Conservation (phyloP, 2,113 vertebrate genomes). For the Merops nubicus region DNA sequence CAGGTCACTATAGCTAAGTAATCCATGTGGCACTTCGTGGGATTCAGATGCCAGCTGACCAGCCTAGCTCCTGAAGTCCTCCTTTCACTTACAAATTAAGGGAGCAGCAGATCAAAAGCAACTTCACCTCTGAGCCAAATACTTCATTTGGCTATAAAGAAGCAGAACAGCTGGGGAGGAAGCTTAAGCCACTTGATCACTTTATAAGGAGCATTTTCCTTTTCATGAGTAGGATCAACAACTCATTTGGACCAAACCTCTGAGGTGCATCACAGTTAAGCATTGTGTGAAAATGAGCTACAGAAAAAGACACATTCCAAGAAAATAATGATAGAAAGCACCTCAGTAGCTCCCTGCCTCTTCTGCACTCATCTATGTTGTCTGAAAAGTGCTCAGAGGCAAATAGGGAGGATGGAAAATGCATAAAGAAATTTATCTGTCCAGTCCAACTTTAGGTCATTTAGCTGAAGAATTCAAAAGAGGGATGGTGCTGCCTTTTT, state of each 20-base stretch:
- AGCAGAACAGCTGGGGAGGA: conserved; percentile 52
- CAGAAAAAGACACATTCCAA: neutral
- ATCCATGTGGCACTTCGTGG: neutral
- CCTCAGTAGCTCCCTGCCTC: neutral
- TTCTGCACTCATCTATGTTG: neutral
- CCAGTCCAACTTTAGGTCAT: neutral
- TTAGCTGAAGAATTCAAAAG: neutral
- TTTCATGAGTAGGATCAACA: conserved; percentile 26
- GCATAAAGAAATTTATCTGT: neutral
- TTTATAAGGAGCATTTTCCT: conserved; percentile 57
- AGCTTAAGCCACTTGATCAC: conserved; percentile 50
- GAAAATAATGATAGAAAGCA: neutral
- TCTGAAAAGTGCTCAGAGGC: neutral
- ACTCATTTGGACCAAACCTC: neutral
- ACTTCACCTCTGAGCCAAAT: neutral
- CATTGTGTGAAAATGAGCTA: neutral
- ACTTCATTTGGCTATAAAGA: neutral
- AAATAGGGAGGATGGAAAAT: neutral
- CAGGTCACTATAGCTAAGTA: neutral
- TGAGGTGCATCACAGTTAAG: neutral
- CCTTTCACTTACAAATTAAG: neutral
- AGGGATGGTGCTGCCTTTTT: neutral
- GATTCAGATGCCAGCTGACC: neutral
- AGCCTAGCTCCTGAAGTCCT: neutral
- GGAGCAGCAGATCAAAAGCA: neutral